Conservation (phyloP, 2,888 invertebrate genomes). For the Stenotaenia linearis region DNA sequence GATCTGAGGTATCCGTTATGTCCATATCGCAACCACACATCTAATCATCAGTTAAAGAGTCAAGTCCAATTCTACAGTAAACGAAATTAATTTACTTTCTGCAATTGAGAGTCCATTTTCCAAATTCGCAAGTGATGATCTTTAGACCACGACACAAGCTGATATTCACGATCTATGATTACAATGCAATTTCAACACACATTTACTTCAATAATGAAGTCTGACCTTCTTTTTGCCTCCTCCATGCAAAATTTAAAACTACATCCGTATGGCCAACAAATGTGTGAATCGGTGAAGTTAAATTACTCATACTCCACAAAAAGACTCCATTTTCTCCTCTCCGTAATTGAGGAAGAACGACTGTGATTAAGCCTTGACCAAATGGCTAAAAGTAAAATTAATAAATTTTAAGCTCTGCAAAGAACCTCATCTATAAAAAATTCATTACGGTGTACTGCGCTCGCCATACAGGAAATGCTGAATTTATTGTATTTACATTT, state of each 20-base stretch:
- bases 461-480: constrained; percentile 47
- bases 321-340: constrained; percentile 78
- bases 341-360: constrained; percentile 83
- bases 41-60: constrained; percentile 40
- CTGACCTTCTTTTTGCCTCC: constrained; percentile 54
- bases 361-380: constrained; percentile 84
- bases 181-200: neutral
- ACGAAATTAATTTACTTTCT: constrained; percentile 54
- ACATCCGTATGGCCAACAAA: constrained; percentile 93
- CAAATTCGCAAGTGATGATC: constrained; percentile 88
- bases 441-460: constrained; percentile 46
- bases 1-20: constrained; percentile 46
- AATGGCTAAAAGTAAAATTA: constrained; percentile 75
- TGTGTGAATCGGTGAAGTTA: constrained; percentile 67
- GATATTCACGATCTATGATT: constrained; percentile 56
- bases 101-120: constrained; percentile 77
- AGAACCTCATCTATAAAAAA: too few species aligned
- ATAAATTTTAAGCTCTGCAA: too few species aligned
- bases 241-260: constrained; percentile 91
- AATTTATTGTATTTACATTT: constrained; percentile 40
- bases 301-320: constrained; percentile 61
- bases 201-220: too few species aligned
- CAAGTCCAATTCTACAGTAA: neutral
- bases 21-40: constrained; percentile 67
- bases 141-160: constrained; percentile 90